These are phyloP conservation scores for Chloebia gouldiae DNA, from an alignment of 2,113 vertebrate species.

Conservation along the genomic window DNA sequence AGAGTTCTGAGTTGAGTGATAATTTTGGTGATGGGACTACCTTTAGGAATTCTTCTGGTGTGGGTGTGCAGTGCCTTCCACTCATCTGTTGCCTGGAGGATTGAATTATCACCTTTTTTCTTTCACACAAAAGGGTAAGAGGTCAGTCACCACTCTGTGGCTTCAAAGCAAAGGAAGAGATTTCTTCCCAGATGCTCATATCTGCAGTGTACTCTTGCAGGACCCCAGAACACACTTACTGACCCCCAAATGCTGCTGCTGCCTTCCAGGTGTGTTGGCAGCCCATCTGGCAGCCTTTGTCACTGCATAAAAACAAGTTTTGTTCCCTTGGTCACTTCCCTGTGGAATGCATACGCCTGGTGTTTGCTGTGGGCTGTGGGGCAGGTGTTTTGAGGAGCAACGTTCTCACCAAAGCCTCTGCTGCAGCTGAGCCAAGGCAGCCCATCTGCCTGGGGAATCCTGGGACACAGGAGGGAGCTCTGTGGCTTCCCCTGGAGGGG, in stretches of 20 bases:
- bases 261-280: not conserved
- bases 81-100: not conserved
- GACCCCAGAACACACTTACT: not conserved
- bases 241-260: not conserved
- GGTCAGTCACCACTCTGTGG: not conserved
- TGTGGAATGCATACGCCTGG: fast-evolving
- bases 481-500: fast-evolving
- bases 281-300: not conserved
- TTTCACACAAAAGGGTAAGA: not conserved
- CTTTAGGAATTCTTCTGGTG: not conserved
- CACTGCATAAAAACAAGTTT: not conserved
- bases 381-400: not conserved
- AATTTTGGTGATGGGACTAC: not conserved
- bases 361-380: not conserved
- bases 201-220: not conserved
- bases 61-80: not conserved
- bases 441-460: not conserved
- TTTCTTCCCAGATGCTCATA: not conserved
- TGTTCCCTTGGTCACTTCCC: not conserved
- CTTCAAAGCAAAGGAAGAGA: not conserved
- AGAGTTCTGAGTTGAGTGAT: not conserved
- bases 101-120: not conserved
- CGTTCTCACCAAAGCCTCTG: not conserved
- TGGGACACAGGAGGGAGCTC: fast-evolving
- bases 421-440: not conserved